phyloP scores from a whole-genome alignment of 1,140 invertebrate species.

The Drosophila insularis region DNA sequence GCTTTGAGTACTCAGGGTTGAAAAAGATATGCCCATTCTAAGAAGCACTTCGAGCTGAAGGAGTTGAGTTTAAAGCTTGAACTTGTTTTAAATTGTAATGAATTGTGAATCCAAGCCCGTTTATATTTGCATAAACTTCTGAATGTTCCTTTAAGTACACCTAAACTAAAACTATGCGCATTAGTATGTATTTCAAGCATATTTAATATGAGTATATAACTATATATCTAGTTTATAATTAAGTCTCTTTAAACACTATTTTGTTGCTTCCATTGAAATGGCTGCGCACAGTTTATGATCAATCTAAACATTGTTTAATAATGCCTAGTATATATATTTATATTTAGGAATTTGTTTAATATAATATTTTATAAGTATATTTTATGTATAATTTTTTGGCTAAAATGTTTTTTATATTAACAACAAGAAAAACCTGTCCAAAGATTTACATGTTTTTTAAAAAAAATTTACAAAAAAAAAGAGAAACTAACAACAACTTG shows the following conservation, averaged over 20 bases:
- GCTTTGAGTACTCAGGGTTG: no score
- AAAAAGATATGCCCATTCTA: no score
- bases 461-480: constrained; percentile 37
- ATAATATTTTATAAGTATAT: constrained; percentile 4
- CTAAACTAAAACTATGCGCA: constrained; percentile 24
- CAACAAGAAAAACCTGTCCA: constrained; percentile 55
- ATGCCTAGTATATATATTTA: constrained; percentile 27
- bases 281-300: constrained; percentile 23
- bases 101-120: background rate
- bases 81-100: background rate
- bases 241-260: constrained; percentile 7
- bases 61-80: background rate
- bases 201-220: constrained; percentile 30
- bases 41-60: background rate
- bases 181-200: constrained; percentile 29
- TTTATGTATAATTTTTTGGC: constrained; percentile 51
- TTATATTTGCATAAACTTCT: background rate
- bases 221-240: constrained; percentile 23
- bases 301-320: constrained; percentile 6
- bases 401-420: constrained; percentile 42
- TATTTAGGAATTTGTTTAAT: constrained; percentile 13
- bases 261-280: constrained; percentile 33
- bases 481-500: constrained; percentile 22
- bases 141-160: constrained; percentile 51
- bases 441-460: constrained; percentile 68